Conservation (phyloP, 2,113 vertebrate genomes). For the Hypocryptadius cinnamomeus region DNA sequence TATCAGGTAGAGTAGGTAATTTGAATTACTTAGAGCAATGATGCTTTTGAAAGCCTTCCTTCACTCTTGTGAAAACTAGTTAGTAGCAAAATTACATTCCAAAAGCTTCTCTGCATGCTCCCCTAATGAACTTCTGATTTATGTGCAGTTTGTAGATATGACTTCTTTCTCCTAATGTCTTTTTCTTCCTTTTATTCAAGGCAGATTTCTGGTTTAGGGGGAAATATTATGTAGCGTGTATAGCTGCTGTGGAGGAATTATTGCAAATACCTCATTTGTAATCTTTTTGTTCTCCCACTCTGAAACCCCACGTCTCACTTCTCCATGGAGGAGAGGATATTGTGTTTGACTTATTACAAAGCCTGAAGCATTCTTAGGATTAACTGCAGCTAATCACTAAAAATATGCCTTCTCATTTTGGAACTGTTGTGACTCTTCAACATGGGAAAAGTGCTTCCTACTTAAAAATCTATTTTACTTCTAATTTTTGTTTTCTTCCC, state of each 20-base stretch:
- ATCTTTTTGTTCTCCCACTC: conserved; percentile 1
- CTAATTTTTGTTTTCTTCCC: neutral
- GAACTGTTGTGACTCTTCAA: neutral
- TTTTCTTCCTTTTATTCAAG: conserved; percentile 12
- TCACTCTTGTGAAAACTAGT: neutral
- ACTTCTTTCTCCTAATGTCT: neutral
- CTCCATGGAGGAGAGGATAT: neutral
- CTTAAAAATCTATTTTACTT: neutral
- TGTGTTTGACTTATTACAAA: neutral
- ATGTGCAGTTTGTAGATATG: neutral
- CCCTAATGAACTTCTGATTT: conserved; percentile 16
- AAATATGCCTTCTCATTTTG: neutral
- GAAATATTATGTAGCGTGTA: neutral
- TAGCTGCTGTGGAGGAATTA: neutral
- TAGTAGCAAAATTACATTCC: conserved; percentile 29
- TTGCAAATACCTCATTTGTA: conserved; percentile 27
- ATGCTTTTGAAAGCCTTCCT: conserved; percentile 27
- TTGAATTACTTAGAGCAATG: conserved; percentile 40
- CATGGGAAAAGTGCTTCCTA: neutral
- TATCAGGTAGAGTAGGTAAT: conserved; percentile 33
- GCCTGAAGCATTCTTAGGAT: conserved; percentile 15
- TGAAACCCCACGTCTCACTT: neutral
- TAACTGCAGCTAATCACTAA: neutral
- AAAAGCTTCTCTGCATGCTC: neutral
- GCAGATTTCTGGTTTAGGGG: neutral